Percentiles rank a stretch among this genome's conserved stretches.
Conservation (phyloP, 2,797 vertebrate genomes). For the Cryptoblepharus egeriae region DNA sequence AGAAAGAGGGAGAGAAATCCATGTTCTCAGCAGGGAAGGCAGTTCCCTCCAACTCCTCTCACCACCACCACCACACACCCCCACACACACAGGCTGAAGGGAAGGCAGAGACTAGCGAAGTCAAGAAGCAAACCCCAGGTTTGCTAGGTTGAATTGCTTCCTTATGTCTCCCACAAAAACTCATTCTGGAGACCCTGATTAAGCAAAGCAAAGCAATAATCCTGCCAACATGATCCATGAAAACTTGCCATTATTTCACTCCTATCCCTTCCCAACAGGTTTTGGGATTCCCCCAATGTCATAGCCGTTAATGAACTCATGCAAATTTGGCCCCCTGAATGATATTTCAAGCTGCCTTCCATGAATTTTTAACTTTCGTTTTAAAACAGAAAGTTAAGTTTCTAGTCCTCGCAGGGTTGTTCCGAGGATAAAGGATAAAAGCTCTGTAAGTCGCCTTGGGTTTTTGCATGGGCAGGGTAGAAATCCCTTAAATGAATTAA, state of each 20-base stretch:
- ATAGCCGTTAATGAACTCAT: too few species aligned
- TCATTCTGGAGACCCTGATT: neutral
- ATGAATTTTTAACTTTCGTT: too few species aligned
- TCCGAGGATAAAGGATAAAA: too few species aligned
- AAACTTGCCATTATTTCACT: neutral
- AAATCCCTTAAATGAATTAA: too few species aligned
- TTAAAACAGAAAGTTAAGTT: too few species aligned
- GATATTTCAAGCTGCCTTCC: too few species aligned
- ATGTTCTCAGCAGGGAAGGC: constrained; percentile 41
- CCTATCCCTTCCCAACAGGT: neutral
- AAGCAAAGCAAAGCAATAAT: neutral
- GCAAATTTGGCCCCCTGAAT: too few species aligned
- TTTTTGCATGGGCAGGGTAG: too few species aligned
- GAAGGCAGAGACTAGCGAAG: neutral
- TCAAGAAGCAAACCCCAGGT: neutral
- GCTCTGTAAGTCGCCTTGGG: too few species aligned
- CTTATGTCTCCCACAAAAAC: neutral
- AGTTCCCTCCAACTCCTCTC: neutral
- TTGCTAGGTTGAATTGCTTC: neutral
- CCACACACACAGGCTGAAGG: neutral
- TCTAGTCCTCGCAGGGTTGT: too few species aligned
- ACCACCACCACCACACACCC: too few species aligned
- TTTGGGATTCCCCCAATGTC: neutral
- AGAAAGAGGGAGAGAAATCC: neutral
- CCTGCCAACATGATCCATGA: neutral